Conservation (phyloP, 92 coral and sea anemone species). For the Meandrina meandrites region DNA sequence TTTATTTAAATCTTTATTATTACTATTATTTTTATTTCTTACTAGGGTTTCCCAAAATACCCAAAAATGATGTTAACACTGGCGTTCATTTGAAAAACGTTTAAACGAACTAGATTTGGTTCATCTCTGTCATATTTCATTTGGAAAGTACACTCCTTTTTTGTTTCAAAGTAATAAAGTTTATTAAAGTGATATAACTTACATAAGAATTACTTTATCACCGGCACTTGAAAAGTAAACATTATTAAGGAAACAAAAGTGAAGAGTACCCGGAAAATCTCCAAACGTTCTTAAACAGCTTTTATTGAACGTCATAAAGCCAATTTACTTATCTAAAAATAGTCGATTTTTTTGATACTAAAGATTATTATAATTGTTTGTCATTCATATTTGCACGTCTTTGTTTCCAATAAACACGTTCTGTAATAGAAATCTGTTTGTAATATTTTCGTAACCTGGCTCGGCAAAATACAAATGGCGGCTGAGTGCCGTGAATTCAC, state of each 20-base stretch:
- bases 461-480: too few relatives aligned
- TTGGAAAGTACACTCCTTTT: background rate
- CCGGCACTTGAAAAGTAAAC: background rate
- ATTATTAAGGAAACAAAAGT: background rate
- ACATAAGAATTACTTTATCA: background rate
- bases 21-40: background rate
- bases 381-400: background rate
- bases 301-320: background rate
- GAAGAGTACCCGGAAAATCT: background rate
- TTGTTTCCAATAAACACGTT: background rate
- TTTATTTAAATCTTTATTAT: too few relatives aligned
- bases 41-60: background rate
- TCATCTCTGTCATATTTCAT: background rate
- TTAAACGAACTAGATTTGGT: background rate
- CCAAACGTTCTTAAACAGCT: background rate
- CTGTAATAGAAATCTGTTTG: background rate
- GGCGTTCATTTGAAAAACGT: background rate
- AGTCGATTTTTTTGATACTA: background rate
- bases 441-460: too few relatives aligned
- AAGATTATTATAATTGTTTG: background rate
- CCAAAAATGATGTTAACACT: background rate
- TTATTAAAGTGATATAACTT: background rate
- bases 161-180: background rate
- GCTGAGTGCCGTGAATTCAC: too few relatives aligned
- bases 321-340: background rate